Base-by-base conservation (phyloP, 2,113 vertebrate genomes). In the Barnardius zonarius region DNA sequence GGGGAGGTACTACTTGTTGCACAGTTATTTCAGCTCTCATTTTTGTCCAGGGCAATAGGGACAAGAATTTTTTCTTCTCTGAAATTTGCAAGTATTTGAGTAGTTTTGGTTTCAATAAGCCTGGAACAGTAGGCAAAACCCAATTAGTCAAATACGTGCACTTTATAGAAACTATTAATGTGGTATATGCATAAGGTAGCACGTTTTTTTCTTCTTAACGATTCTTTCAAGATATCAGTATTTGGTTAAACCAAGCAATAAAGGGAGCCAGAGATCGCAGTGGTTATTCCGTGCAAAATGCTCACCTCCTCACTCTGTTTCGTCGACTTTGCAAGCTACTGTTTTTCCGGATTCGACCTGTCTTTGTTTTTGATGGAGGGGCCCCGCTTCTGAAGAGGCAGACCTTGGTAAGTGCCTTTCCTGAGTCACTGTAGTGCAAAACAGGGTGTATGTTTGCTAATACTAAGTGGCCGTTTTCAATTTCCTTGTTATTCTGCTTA, bases 181-280 rank as follows among this genome's bases (percentile, higher is more conserved):
- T 33, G 5, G 11, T 73, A 1, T n/a, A 11, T 11, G 7, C 43
- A 17, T 52, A 61, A 77, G 48, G 35, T 11, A 37, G 52, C 15
- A 52, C 11, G 1, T 12, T 31, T 67, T 43, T 96, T 97, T 97
- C 80, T 88, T 98, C 81, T 98, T 98, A 98, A 90, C 13, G 4
- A 5, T 55, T 69, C 54, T 73, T 73, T n/a, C 20, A 97, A 99
- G 99, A 99, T 97, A 99, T 99, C 94, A 99, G 99, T 86, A 99
- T 99, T 96, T 99, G 99, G 99, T 97, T 99, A 92, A 99, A 99
- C 97, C 99, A 99, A 94, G 99, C 99, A 3, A 98, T 99, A 63
- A 99, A 99, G 96, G 99, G 99, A 15, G 98, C 98, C 73, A 98
- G 99, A 55, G 99, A 99, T 93, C 98, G 92, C 16, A 97, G 98